A percentile compares a stretch with the other conserved stretches of the same genome.
Conservation (phyloP, 1,140 invertebrate species). For the Aphaenogaster ashmeadi region DNA sequence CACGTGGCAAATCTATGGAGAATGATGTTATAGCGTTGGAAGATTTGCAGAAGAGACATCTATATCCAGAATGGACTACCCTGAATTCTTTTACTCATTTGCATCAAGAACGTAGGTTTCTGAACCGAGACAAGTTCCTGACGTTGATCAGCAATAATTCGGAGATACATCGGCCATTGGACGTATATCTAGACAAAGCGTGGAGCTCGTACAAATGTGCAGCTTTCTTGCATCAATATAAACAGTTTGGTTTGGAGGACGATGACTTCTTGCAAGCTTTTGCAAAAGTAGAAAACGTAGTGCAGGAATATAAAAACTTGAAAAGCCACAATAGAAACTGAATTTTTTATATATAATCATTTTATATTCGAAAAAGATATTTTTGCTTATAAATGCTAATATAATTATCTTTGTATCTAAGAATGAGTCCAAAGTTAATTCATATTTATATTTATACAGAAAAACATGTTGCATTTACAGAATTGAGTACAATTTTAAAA, state of each 20-base stretch:
- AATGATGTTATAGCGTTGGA: conserved; percentile 74
- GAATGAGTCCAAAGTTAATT: background rate
- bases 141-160: conserved; percentile 86
- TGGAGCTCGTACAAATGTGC: conserved; percentile 86
- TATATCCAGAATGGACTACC: conserved; percentile 85
- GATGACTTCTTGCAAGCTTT: conserved; percentile 87
- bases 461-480: background rate
- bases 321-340: conserved; percentile 14
- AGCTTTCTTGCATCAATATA: conserved; percentile 88
- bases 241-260: conserved; percentile 86
- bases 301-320: conserved; percentile 85
- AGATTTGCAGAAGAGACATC: conserved; percentile 78
- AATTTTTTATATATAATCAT: background rate
- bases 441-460: background rate
- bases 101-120: conserved; percentile 83
- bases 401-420: background rate
- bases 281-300: conserved; percentile 85
- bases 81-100: conserved; percentile 82
- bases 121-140: conserved; percentile 85
- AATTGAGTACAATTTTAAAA: background rate
- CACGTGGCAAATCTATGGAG: conserved; percentile 78
- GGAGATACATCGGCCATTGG: conserved; percentile 80
- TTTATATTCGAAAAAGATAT: background rate
- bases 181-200: conserved; percentile 84
- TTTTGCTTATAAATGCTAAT: background rate